Evolutionary conservation across 2,888 invertebrate species (phyloP).

Genomic region (Bunonema sp.): DNA sequence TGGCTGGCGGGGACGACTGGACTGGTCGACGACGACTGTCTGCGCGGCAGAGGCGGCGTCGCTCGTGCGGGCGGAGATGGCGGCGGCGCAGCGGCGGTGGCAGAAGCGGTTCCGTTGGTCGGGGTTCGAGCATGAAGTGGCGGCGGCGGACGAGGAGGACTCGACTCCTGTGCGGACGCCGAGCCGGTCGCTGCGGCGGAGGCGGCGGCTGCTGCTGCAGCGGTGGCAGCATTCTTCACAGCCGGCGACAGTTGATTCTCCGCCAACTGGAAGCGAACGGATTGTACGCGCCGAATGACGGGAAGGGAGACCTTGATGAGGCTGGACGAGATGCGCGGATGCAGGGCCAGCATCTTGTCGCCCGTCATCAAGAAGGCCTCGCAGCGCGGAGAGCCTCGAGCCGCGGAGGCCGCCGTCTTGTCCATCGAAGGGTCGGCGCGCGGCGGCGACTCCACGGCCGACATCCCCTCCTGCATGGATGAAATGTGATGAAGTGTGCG

Average conservation of each 20-base stretch:
- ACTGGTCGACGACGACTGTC: no score
- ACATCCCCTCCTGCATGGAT: no score
- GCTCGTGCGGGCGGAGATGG: background rate
- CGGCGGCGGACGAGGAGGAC: background rate
- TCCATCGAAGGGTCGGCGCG: no score
- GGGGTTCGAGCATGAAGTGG: background rate
- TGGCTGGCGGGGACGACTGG: no score
- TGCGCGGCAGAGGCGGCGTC: no score
- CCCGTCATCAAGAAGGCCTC: slow-evolving; percentile 44
- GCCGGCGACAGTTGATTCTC: background rate
- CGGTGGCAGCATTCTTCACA: slow-evolving; percentile 4
- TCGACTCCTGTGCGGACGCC: no score
- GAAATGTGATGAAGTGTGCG: no score
- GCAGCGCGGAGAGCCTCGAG: no score
- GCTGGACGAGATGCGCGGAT: slow-evolving; percentile 35
- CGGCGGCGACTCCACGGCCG: no score
- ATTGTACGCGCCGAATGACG: no score
- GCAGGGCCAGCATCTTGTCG: slow-evolving; percentile 33
- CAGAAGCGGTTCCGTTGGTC: background rate
- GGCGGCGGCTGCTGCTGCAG: background rate
- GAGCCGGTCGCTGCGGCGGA: no score
- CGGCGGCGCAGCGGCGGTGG: background rate
- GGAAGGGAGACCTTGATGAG: slow-evolving; percentile 42
- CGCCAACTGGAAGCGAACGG: slow-evolving; percentile 1
- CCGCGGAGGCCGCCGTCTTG: no score